A percentile compares a stretch with the other conserved stretches of the same genome.
Evolutionary conservation across 1,140 invertebrate genomes (phyloP).

Genomic region (Elymnias hypermnestra): DNA sequence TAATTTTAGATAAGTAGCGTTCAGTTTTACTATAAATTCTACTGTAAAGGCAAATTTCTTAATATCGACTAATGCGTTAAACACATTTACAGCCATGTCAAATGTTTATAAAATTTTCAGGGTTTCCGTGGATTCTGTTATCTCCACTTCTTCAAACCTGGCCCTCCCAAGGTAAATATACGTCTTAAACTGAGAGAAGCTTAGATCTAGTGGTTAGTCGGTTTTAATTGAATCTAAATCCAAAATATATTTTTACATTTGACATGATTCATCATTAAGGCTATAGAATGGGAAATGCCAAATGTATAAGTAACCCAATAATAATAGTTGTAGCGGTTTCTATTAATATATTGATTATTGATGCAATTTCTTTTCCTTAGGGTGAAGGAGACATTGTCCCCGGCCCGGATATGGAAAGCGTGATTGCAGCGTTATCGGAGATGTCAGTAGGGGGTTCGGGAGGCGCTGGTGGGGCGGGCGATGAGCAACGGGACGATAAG

Average conservation of each 20-base stretch:
- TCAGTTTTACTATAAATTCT: too few relatives aligned
- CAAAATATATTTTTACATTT: not conserved
- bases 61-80: too few relatives aligned
- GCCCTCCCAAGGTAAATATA: conserved; percentile 57
- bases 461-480: conserved; percentile 9
- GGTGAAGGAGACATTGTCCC: conserved; percentile 51
- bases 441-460: conserved; percentile 49
- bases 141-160: conserved; percentile 79
- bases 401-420: conserved; percentile 40
- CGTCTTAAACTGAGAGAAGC: not conserved
- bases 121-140: conserved; percentile 80
- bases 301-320: not conserved
- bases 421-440: conserved; percentile 42
- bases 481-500: conserved; percentile 36
- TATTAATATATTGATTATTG: not conserved
- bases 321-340: too few relatives aligned
- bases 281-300: not conserved
- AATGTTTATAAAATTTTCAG: too few relatives aligned
- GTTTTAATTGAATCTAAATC: too few relatives aligned
- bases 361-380: conserved; percentile 16
- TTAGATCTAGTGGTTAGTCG: too few relatives aligned
- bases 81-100: too few relatives aligned
- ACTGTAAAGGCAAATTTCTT: too few relatives aligned
- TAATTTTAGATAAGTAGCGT: too few relatives aligned
- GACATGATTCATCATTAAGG: not conserved